Base-by-base conservation (phyloP, 2,113 vertebrate genomes). In the Misgurnus anguillicaudatus region DNA sequence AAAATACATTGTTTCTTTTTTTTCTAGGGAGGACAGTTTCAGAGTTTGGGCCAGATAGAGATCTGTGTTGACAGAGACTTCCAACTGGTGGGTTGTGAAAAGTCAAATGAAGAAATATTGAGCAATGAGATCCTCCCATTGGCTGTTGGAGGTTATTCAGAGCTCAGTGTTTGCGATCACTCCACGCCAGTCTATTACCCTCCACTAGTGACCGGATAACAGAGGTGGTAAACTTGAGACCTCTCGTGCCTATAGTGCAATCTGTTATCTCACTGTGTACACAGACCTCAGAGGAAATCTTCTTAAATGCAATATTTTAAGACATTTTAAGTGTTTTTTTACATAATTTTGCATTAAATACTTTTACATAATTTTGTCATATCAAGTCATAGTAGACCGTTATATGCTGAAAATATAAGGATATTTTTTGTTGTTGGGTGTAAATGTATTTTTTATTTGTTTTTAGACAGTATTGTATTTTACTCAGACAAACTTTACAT, bases 41-140 rank as follows among this genome's bases (percentile, higher is more conserved):
- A 89, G 75, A 55, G 9, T n/a, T 53, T 89, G 80, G 88, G 84
- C 13, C 88, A 89, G 74, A 86, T 89, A 3, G 86, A 89, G 80
- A 77, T 89, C 77, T 89, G 88, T 66, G 74, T 89, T 13, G 78
- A 84, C 74, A 64, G 10, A 11, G 68, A 85, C 5, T 89, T 87
- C 66, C 81, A 85, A 38, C 65, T 86, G 31, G 61, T 71, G 0
- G 42, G 84, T 68, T 89, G 88, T 53, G 80, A 86, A 65, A 70
- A 74, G 16, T 38, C 39, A 5, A 45, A 3, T 0, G 57, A 78
- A 5, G 67, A 74, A 36, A 42, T 42, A n/a, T 51, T 42, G 57
- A 66, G 19, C 68, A 36, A 36, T 17, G 41, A 39, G 16, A 63
- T 77, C 31, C 70, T 71, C 11, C 3, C 16, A 4, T 60, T 38